Base-by-base conservation (phyloP, 2,888 invertebrate species). In the Tiliacea citrago region DNA sequence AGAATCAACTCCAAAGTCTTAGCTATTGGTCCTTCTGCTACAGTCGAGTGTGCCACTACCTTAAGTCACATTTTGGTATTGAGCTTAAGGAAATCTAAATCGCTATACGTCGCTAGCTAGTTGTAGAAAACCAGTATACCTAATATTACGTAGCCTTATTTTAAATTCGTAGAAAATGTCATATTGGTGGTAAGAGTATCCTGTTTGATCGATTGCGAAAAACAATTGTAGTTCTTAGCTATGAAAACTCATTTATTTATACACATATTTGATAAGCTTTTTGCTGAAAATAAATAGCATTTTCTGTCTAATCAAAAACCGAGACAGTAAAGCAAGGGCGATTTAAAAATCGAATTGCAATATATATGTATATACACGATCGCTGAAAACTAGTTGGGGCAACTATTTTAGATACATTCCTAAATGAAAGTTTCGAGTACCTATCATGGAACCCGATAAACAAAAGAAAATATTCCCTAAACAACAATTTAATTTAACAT, bases 21-120 rank as follows among this genome's bases (percentile, higher is more conserved):
- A 18, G 10, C 6, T 18, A 35, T n/a, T 29, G 9, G 10, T 1
- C 7, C 0, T 49, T 71, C 18, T 51, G 24, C 1, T 62, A 62
- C 68, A 69, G 35, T 60, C 24, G 49, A 61, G 49, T 81, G 57
- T 82, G 75, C 24, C 12, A 61, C 18, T 58, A 35, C 42, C 60
- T 61, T 62, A n/a, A 67, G 35, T 75, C 35, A 81, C 12, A 81
- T 81, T 82, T 84, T 82, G 82, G 85, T 77, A 84, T 84, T 61
- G 61, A 82, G 82, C 72, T 60, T 58, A 74, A 69, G 60, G 45
- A 75, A 85, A 79, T 74, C 68, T 73, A 73, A 65, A 55, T 63
- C 12, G 65, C 63, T 84, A 70, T 49, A 55, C 51, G 24, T 70
- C 61, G 68, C 66, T 73, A 78, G 68, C 66, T 73, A 78, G 55